Evolutionary conservation across 1,140 invertebrate species (phyloP), one percentile per base, ranked within the genome.

Genomic region (Drepana arcuata): DNA sequence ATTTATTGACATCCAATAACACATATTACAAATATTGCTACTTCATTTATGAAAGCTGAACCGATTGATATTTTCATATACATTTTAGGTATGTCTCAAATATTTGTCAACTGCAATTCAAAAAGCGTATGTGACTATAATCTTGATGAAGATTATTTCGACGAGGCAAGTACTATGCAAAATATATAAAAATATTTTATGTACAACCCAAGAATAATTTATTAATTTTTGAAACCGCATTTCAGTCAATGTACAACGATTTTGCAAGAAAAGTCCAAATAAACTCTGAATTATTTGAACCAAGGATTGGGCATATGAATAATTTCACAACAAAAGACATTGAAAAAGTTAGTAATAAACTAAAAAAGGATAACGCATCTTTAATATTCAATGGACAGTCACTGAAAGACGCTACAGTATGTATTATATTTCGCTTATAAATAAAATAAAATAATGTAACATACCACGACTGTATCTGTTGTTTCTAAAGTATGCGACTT

Each of bases 81-180:
- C 49, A 29, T 26, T 62, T 14, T 38, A 80, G 75, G 75, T 7
- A 67, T 75, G 63, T 80, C 75, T 7, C 72, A 44, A 36, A 73
- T 77, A 21, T 65, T 65, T 27, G 16, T 47, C 21, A 49, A 64
- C 14, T 48, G 37, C 31, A 41, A 36, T 25, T 38, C 35, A 10
- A 63, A 66, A 57, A 44, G 18, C 11, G 25, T 35, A 0, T 55
- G 34, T 44, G 28, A 52, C 10, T 55, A 49, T 38, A 51, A 54
- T 38, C 18, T 56, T 12, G 46, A 64, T 12, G 28, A 42, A 18
- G 66, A 68, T 38, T 80, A 68, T 44, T 79, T 48, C 43, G 35
- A 70, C 33, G 37, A 65, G 25, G 72, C 74, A 63, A 59, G 68
- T 26, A 29, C n/a, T n/a, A n/a, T n/a, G n/a, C n/a, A n/a, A n/a